Percentiles rank a stretch among this genome's conserved stretches.
These are phyloP conservation scores for Epizoanthus ramosus DNA, from an alignment of 92 coral and sea anemone species.

Conservation along the genomic window DNA sequence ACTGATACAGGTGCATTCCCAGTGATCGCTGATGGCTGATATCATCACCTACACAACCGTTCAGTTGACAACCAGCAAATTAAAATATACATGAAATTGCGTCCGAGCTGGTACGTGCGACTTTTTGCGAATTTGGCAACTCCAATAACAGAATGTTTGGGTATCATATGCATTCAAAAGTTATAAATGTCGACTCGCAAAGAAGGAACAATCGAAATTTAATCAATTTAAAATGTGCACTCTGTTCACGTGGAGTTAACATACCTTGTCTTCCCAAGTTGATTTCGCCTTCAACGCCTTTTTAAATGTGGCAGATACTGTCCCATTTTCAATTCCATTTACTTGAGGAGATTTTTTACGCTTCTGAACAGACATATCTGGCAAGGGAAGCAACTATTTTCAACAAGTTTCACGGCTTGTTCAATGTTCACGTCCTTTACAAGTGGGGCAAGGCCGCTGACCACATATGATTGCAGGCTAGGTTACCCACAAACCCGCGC, in stretches of 20 bases:
- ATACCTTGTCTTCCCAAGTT: constrained; percentile 98
- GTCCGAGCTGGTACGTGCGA: no score
- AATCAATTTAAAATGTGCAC: no score
- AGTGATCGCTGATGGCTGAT: no score
- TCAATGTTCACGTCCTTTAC: neutral
- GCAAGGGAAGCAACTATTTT: neutral
- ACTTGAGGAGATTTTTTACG: constrained; percentile 77
- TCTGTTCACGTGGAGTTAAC: no score
- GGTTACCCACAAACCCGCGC: constrained; percentile 66
- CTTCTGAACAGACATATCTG: constrained; percentile 83
- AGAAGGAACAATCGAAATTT: neutral
- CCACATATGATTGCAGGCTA: constrained; percentile 39
- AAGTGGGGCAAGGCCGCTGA: constrained; percentile 54
- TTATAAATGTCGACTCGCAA: neutral
- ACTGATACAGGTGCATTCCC: no score
- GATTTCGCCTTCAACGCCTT: constrained; percentile 91
- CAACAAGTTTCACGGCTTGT: neutral
- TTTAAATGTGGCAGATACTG: constrained; percentile 83
- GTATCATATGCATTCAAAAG: neutral
- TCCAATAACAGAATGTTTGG: neutral
- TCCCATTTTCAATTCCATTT: constrained; percentile 66
- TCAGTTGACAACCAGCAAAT: no score
- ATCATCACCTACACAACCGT: no score
- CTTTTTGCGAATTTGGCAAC: no score
- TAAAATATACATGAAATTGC: no score